Evolutionary conservation across 2,888 invertebrate species (phyloP).

Genomic region (Trissoscelio sp.): DNA sequence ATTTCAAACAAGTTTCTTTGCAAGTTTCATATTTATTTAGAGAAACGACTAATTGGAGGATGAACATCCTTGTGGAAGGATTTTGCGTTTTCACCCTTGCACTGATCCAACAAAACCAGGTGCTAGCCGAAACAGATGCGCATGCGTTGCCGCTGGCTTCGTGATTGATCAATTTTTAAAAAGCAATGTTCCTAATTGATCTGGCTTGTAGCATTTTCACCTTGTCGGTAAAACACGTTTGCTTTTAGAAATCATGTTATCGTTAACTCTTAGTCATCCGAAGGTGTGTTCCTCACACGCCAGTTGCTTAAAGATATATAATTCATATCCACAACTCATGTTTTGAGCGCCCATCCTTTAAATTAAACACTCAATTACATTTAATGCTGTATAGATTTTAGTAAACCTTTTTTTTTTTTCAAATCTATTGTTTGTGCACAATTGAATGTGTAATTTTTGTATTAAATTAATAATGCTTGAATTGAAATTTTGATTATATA

Average conservation of each 20-base stretch:
- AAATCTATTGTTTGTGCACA: no score
- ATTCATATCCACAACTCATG: conserved; percentile 53
- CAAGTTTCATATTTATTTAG: no score
- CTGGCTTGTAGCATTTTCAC: conserved; percentile 69
- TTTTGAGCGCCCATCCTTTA: conserved; percentile 24
- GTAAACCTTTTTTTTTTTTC: no score
- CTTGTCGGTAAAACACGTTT: conserved; percentile 62
- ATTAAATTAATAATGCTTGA: no score
- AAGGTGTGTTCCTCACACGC: conserved; percentile 76
- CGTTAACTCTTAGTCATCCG: conserved; percentile 79
- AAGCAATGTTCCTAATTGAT: conserved; percentile 82
- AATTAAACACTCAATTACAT: conserved; percentile 17
- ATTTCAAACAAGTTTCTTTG: no score
- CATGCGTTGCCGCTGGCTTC: conserved; percentile 73
- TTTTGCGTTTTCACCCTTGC: conserved; percentile 50
- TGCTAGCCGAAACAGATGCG: conserved; percentile 74
- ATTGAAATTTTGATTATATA: no score
- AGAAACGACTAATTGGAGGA: no score
- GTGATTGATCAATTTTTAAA: conserved; percentile 81
- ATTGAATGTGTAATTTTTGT: no score
- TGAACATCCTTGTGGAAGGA: no score
- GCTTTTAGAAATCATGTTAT: conserved; percentile 65
- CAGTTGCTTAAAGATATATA: conserved; percentile 60
- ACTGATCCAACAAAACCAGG: conserved; percentile 76
- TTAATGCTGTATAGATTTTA: no score